phyloP scores from a whole-genome alignment of 2,888 invertebrate genomes.

The Halocaridina rubra region DNA sequence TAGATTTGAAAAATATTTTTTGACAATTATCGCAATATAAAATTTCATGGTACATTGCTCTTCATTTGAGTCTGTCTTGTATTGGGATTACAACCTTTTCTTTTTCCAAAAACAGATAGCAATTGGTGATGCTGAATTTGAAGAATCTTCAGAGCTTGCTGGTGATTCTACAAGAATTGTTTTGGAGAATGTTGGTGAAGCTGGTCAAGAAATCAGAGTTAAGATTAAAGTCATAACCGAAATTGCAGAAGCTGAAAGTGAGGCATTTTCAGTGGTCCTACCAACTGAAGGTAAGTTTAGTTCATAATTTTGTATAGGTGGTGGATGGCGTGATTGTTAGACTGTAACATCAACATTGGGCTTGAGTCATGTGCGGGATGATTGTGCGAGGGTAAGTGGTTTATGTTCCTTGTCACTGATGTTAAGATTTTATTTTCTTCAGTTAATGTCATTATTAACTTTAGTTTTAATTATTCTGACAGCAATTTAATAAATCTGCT shows the following conservation, averaged over 20 bases:
- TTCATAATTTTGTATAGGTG: no score
- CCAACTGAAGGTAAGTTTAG: constrained; percentile 40
- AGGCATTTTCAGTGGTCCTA: constrained; percentile 16
- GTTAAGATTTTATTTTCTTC: no score
- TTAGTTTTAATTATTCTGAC: no score
- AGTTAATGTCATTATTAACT: no score
- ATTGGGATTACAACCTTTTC: not conserved
- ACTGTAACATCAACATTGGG: no score
- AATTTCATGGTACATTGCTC: not conserved
- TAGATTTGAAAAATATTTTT: no score
- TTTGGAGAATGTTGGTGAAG: constrained; percentile 31
- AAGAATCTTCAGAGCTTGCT: constrained; percentile 12
- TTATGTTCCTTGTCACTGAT: no score
- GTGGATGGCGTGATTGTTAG: no score
- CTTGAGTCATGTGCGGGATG: no score
- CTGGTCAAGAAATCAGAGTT: constrained; percentile 35
- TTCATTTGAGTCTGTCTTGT: no score
- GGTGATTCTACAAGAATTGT: not conserved
- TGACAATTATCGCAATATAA: not conserved
- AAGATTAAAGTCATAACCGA: constrained; percentile 39
- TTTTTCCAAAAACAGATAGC: constrained; percentile 9
- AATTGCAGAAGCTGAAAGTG: constrained; percentile 38
- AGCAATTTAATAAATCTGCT: no score
- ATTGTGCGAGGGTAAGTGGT: no score
- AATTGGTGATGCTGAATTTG: constrained; percentile 20